Conservation (phyloP, 2,113 vertebrate species). For the Mus musculus region DNA sequence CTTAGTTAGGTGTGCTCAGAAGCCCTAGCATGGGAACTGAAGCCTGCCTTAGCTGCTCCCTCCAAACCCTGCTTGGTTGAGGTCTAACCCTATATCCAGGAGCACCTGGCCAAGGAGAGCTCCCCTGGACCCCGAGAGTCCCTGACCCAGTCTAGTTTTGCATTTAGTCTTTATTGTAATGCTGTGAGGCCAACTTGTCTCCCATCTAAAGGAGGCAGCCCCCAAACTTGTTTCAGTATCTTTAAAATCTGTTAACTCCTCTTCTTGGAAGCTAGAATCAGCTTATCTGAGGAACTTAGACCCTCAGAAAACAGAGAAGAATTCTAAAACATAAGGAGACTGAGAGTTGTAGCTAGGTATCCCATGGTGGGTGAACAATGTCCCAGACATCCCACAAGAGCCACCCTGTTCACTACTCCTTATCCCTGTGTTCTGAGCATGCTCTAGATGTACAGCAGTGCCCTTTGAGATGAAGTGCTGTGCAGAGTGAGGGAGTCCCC, state of each 20-base stretch:
- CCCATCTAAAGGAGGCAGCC: neutral
- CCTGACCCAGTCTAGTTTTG: neutral
- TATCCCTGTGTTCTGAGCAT: neutral
- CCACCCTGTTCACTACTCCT: accelerated
- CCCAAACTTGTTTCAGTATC: neutral
- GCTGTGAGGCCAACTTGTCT: neutral
- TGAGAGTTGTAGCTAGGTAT: neutral
- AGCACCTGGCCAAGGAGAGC: neutral
- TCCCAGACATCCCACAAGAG: neutral
- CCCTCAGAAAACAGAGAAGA: neutral
- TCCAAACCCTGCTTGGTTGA: neutral
- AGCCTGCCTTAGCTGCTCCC: neutral
- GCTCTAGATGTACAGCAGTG: neutral
- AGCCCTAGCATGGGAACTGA: neutral
- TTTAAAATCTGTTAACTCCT: neutral
- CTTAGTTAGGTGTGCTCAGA: neutral
- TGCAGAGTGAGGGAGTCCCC: neutral
- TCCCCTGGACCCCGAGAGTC: neutral
- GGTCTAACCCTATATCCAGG: neutral
- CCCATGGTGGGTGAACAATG: accelerated
- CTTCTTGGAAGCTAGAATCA: neutral
- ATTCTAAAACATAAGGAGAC: constrained; percentile 10
- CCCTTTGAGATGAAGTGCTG: neutral
- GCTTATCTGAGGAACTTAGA: neutral
- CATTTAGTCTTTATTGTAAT: neutral